Conservation (phyloP, 2,888 invertebrate genomes). For the Lepidocyrtoides sp. region DNA sequence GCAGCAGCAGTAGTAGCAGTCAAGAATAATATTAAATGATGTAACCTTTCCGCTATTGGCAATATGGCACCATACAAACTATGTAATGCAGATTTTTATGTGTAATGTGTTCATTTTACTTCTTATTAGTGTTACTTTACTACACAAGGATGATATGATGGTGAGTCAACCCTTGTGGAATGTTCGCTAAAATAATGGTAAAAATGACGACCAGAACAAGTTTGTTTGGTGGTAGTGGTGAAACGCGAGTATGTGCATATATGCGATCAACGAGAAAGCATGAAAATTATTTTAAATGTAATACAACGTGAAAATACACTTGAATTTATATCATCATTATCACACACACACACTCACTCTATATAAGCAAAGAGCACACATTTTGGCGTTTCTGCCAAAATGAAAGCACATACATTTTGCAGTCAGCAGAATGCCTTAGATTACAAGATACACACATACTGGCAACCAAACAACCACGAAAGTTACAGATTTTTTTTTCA, state of each 20-base stretch:
- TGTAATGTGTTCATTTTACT: not conserved
- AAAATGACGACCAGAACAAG: conserved; percentile 38
- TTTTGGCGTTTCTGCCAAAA: conserved; percentile 74
- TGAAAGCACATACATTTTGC: conserved; percentile 51
- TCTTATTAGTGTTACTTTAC: not conserved
- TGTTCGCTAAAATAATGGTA: conserved; percentile 70
- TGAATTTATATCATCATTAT: not conserved
- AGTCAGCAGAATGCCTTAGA: not conserved
- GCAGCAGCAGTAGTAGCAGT: not conserved
- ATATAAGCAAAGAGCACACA: conserved; percentile 37
- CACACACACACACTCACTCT: not conserved
- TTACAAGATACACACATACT: not conserved
- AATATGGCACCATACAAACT: not conserved
- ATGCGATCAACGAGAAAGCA: not conserved
- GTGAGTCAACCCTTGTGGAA: conserved; percentile 77
- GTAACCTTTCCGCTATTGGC: conserved; percentile 16
- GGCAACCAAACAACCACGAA: not conserved
- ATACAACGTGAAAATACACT: conserved; percentile 42
- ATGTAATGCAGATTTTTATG: conserved; percentile 43
- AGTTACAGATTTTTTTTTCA: conserved; percentile 16
- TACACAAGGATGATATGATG: not conserved
- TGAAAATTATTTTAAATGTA: conserved; percentile 24
- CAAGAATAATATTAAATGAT: not conserved
- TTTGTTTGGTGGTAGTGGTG: not conserved
- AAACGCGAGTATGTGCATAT: conserved; percentile 8